phyloP scores from a whole-genome alignment of 1,140 invertebrate genomes.

The Homarus americanus region DNA sequence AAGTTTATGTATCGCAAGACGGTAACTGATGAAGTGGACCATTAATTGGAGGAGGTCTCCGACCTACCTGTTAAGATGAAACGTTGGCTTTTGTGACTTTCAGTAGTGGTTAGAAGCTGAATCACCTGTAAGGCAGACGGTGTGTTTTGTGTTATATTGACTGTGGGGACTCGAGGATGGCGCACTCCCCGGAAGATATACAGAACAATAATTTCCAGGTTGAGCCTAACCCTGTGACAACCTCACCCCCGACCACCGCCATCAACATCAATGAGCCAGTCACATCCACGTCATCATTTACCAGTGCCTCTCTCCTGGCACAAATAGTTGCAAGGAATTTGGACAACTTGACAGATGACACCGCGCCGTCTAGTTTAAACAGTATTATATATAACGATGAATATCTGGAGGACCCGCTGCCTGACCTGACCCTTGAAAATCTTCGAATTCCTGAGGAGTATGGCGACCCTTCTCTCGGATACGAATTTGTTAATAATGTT shows the following conservation, averaged over 20 bases:
- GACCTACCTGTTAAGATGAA: too few species aligned
- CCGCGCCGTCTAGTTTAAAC: slow-evolving; percentile 57
- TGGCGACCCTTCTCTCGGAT: slow-evolving; percentile 64
- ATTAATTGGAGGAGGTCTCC: not conserved
- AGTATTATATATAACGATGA: slow-evolving; percentile 64
- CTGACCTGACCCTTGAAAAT: slow-evolving; percentile 67
- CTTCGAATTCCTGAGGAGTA: slow-evolving; percentile 64
- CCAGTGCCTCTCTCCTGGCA: slow-evolving; percentile 34
- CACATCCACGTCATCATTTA: slow-evolving; percentile 1
- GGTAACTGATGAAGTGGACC: not conserved
- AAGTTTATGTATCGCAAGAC: too few species aligned
- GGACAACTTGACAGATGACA: slow-evolving; percentile 51
- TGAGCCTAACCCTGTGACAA: not conserved
- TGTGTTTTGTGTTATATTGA: too few species aligned
- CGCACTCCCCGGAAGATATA: slow-evolving; percentile 47
- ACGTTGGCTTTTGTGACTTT: too few species aligned
- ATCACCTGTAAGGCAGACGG: too few species aligned
- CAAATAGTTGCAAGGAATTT: slow-evolving; percentile 39
- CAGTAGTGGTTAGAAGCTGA: too few species aligned
- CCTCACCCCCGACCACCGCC: not conserved
- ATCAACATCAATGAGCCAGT: slow-evolving; percentile 7
- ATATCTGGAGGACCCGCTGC: slow-evolving; percentile 63
- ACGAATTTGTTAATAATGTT: slow-evolving; percentile 54
- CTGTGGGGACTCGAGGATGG: too few species aligned
- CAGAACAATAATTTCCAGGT: slow-evolving; percentile 53